Base-by-base conservation (phyloP, 2,797 vertebrate genomes). In the Bovichtus diacanthus region DNA sequence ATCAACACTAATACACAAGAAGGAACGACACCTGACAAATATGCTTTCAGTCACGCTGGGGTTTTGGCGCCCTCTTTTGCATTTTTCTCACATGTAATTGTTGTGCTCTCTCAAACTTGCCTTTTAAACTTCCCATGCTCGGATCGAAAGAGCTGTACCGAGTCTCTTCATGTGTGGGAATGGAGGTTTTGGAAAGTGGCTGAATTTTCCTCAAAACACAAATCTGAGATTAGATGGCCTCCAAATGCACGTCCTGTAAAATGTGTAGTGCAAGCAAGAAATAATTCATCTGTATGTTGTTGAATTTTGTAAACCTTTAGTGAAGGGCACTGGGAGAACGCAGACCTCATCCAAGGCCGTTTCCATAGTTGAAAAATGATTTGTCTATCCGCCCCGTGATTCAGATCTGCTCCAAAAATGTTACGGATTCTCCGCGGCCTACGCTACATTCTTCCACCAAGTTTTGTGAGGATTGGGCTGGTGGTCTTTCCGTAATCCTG, bases 71-170 rank as follows among this genome's bases (percentile, higher is more conserved):
- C 50, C 70, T 78, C 61, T 80, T 74, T 76, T 89, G 76, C 66
- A 74, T 88, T 91, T 81, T 87, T 87, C 46, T 84, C 73, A 78
- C 61, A 64, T 63, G 76, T 81, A 50, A 78, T 76, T 83, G 75
- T 87, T 76, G 76, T 73, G 66, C 47, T 71, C 74, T 82, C 72
- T 81, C 60, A 67, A 72, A 69, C 65, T 59, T 70, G 53, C 69
- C 76, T 85, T 82, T 64, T 39, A 51, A 34, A 76, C 23, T 68
- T 74, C 67, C 39, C 11, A 16, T 78, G 75, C 64, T 80, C 49
- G 10, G 34, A 61, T 38, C 16, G 59, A 54, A 6, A 10, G 61
- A 53, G 39, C 27, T 34, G 5, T 7, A 2, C 50, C 25, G 23
- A 76, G 78, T 80, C 73, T 79, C 58, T 75, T 63, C 19, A 9